Evolutionary conservation across 2,888 invertebrate genomes (phyloP).

Genomic region (Muschampia plurimacula): DNA sequence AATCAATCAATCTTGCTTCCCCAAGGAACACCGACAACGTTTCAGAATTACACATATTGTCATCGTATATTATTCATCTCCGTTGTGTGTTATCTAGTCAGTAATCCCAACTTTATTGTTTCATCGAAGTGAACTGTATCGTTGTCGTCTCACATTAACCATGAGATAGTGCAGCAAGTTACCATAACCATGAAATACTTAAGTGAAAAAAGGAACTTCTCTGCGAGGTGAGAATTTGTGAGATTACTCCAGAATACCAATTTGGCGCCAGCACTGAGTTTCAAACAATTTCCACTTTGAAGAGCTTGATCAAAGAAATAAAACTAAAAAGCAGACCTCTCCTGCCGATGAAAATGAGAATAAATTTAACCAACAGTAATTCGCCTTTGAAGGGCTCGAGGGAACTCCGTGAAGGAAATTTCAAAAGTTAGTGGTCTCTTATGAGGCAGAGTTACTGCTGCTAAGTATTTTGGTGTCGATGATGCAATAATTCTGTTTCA

Average conservation of each 20-base stretch:
- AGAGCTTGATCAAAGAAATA: conserved; percentile 82
- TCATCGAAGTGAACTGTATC: no score
- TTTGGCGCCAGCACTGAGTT: conserved; percentile 69
- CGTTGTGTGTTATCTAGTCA: no score
- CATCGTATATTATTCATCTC: no score
- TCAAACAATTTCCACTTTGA: conserved; percentile 80
- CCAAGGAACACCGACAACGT: no score
- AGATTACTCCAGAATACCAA: conserved; percentile 80
- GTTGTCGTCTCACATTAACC: neutral
- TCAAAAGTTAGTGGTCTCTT: conserved; percentile 72
- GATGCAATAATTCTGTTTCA: conserved; percentile 55
- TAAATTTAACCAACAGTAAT: conserved; percentile 83
- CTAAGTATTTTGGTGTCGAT: conserved; percentile 35
- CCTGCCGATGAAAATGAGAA: conserved; percentile 69
- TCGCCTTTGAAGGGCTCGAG: conserved; percentile 79
- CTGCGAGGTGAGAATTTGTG: conserved; percentile 73
- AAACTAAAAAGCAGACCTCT: conserved; percentile 79
- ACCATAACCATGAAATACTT: conserved; percentile 11
- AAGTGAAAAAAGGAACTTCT: conserved; percentile 44
- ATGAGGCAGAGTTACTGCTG: conserved; percentile 62
- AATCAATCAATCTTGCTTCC: no score
- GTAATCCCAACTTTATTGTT: no score
- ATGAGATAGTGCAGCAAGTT: neutral
- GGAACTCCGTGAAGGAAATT: conserved; percentile 75
- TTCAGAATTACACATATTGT: no score